These are phyloP conservation scores for Helobdella robusta DNA, from an alignment of 2,888 invertebrate genomes.

Conservation along the genomic window DNA sequence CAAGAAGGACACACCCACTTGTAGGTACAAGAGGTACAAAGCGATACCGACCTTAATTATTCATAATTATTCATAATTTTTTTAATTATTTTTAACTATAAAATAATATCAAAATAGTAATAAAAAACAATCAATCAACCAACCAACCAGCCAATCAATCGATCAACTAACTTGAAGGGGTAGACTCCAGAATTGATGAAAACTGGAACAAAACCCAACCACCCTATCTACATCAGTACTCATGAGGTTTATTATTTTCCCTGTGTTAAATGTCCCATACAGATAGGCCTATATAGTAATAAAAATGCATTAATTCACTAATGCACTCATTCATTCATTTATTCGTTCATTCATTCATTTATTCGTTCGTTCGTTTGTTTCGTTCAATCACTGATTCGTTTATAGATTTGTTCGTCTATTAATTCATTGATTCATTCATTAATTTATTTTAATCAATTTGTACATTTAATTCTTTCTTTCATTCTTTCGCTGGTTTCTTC, in stretches of 20 bases:
- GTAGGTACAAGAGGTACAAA: constrained; percentile 40
- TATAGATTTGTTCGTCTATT: too few species aligned
- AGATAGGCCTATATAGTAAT: not conserved
- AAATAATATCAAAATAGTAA: not conserved
- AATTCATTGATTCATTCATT: not conserved
- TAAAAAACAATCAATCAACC: constrained; percentile 1
- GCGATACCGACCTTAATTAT: constrained; percentile 42
- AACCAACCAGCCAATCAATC: not conserved
- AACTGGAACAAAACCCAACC: constrained; percentile 87
- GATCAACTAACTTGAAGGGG: constrained; percentile 60
- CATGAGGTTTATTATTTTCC: constrained; percentile 90
- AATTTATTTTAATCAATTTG: not conserved
- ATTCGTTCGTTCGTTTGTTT: too few species aligned
- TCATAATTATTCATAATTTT: too few species aligned
- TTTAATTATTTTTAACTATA: too few species aligned
- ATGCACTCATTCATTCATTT: too few species aligned
- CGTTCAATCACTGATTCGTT: not conserved
- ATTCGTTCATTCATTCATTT: too few species aligned
- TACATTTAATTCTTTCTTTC: not conserved
- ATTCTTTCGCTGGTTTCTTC: not conserved
- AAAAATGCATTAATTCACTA: not conserved
- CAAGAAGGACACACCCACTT: constrained; percentile 73
- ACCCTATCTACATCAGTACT: constrained; percentile 90
- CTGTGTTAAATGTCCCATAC: constrained; percentile 51
- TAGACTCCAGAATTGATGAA: constrained; percentile 92